Base-by-base conservation (phyloP, 2,888 invertebrate species). In the Penaeus monodon region DNA sequence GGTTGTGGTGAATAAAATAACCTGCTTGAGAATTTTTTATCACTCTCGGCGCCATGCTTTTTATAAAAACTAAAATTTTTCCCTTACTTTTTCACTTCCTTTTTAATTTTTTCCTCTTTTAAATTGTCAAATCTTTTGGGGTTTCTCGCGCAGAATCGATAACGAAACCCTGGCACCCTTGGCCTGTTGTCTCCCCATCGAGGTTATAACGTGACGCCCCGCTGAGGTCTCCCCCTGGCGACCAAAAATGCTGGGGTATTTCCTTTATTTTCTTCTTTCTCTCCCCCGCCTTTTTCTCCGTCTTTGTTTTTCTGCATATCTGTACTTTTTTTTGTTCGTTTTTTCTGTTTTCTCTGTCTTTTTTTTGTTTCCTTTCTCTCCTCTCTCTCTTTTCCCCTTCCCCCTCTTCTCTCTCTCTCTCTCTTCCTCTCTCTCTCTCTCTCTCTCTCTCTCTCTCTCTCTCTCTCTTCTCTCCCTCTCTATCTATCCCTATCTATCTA, bases 401-500 rank as follows among this genome's bases (percentile, higher is more conserved):
- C 6, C 38, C 6, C 38, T 38, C 38, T 38, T 6, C 6, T 6
- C 6, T 6, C 6, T 6, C 6, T 6, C 6, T 6, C 6, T 38
- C 38, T 76, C 3, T 76, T 14, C 44, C 14, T 76, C 2, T 76
- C 76, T 49, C 77, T 76, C 14, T 76, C 38, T 76, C 76, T 76
- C 38, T 76, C 57, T 77, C 73, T 73, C 7, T 73, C 73, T 73
- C 24, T 29, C 73, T 24, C 12, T 27, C 29, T 27, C 29, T 73
- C 7, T 73, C 73, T 44, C 44, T 6, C 70, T 12, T 33, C 29
- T 73, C 29, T 77, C 24, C 57, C 77, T 44, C 8, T 77, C 49
- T 77, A n/a, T 77, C n/a, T 44, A 3, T 17, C 44, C 38, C 6
- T 44, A 24, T 44, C 38, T 29, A 24, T 44, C 44, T 44, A 24